phyloP scores from a whole-genome alignment of 2,113 vertebrate genomes.

The Centrocercus urophasianus region DNA sequence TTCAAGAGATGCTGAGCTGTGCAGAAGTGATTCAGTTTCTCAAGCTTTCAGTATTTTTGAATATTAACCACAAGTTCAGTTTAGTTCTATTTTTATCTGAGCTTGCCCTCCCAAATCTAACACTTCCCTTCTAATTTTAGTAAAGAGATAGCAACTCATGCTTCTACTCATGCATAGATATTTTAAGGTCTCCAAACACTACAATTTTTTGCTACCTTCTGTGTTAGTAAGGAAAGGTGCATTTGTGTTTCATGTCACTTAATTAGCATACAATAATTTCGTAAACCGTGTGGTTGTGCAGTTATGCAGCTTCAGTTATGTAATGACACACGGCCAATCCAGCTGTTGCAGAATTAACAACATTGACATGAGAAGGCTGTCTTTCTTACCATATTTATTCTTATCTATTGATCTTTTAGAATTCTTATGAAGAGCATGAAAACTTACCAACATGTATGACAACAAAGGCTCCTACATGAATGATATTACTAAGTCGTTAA shows the following conservation, averaged over 20 bases:
- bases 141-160: not conserved
- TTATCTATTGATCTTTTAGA: constrained; percentile 20
- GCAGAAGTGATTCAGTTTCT: not conserved
- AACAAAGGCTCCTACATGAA: constrained; percentile 45
- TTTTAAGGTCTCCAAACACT: not conserved
- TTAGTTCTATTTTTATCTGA: constrained; percentile 25
- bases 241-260: constrained; percentile 8
- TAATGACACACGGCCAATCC: constrained; percentile 32
- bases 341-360: constrained; percentile 43
- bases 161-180: not conserved
- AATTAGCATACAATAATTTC: constrained; percentile 56
- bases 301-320: not conserved
- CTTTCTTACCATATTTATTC: constrained; percentile 31
- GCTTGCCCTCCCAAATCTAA: not conserved
- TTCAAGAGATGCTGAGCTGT: not conserved
- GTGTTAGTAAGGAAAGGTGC: not conserved
- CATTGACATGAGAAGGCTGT: not conserved
- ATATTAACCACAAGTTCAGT: not conserved
- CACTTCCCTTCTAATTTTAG: not conserved
- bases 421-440: constrained; percentile 36
- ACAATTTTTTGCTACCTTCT: not conserved
- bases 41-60: not conserved
- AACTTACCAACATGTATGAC: constrained; percentile 60
- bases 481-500: constrained; percentile 28
- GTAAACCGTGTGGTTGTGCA: constrained; percentile 17